phyloP scores from a whole-genome alignment of 2,797 vertebrate genomes.

The Rhinogobio ventralis region DNA sequence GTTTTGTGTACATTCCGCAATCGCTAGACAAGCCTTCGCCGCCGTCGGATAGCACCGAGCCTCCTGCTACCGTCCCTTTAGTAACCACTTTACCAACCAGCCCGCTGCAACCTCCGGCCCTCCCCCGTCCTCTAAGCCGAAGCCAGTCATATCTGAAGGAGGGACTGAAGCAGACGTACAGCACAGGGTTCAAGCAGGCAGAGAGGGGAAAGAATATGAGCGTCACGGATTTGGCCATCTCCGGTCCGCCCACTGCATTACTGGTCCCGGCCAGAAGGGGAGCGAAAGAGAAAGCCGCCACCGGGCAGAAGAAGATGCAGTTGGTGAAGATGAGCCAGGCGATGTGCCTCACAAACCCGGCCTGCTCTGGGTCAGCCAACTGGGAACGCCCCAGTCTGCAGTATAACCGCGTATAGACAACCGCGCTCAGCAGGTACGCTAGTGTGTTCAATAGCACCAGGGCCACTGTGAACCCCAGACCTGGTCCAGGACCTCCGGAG shows the following conservation, averaged over 20 bases:
- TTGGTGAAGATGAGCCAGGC: constrained; percentile 99
- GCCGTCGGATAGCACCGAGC: constrained; percentile 63
- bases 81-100: constrained; percentile 54
- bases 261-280: constrained; percentile 86
- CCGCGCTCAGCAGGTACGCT: constrained; percentile 90
- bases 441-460: constrained; percentile 93
- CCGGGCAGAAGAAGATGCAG: constrained; percentile 98
- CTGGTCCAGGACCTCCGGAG: constrained; percentile 86
- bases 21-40: constrained; percentile 70
- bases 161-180: constrained; percentile 96
- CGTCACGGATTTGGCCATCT: constrained; percentile 95
- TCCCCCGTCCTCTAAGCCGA: constrained; percentile 72
- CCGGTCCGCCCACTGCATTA: constrained; percentile 85
- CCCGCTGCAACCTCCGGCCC: constrained; percentile 63
- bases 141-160: constrained; percentile 97
- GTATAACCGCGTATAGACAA: constrained; percentile 94
- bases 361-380: constrained; percentile 88
- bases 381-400: constrained; percentile 92
- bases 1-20: constrained; percentile 86
- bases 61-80: constrained; percentile 51
- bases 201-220: constrained; percentile 96
- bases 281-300: constrained; percentile 95
- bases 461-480: constrained; percentile 88
- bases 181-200: constrained; percentile 93
- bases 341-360: constrained; percentile 89